Evolutionary conservation across 2,113 vertebrate genomes (phyloP), one percentile per base, ranked within the genome.

Genomic region (Eptesicus fuscus): DNA sequence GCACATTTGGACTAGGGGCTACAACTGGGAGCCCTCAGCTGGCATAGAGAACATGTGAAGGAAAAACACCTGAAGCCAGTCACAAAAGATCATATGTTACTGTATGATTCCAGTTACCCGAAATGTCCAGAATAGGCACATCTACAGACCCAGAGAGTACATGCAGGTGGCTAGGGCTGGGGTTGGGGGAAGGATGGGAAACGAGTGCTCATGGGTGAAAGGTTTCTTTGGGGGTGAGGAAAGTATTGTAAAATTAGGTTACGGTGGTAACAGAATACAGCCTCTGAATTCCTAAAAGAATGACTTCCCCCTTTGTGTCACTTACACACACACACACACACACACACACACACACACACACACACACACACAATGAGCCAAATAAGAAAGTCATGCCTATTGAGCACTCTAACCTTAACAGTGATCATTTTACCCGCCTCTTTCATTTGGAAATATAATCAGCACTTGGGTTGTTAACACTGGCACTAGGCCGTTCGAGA

Each of bases 181-280:
- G 13, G 23, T 1, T 67, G 4, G 44, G 71, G 20, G 53, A 7
- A 79, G 2, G 17, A 40, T 53, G 25, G 13, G 8, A 69, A 32
- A 59, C 4, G 47, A 47, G 28, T 49, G 78, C 18, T 35, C 61
- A 51, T 44, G 11, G 40, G 42, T 35, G 35, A 32, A 78, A 83
- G 63, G 17, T 77, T 90, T 84, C 73, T 49, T 83, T 28, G 3
- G 53, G 37, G 70, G 49, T 49, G 35, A 94, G 44, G 61, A 78
- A 88, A 76, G 84, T 49, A 23, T 37, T 74, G 69, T 63, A 95
- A 85, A 88, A 53, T 86, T 85, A 78, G 69, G 74, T 83, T 61
- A 78, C 5, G 22, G 28, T 70, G 71, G 49, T 53, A 94, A 85
- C 18, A 84, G 76, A 90, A 78, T 28, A 76, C 0, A 53, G 22